Base-by-base conservation (phyloP, 2,113 vertebrate genomes). In the Rhea americana region DNA sequence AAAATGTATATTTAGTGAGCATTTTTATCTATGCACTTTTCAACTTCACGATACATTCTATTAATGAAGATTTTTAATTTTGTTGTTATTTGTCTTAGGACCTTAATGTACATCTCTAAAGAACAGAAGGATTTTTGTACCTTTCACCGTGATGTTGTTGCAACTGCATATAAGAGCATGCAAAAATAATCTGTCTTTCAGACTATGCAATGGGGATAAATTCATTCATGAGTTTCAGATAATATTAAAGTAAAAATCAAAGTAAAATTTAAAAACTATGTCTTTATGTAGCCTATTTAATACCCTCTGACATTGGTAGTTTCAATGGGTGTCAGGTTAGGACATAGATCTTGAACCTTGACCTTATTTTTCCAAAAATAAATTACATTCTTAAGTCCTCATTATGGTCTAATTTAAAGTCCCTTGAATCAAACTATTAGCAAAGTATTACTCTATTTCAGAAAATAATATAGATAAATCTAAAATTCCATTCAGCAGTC, bases 401-500 rank as follows among this genome's bases (percentile, higher is more conserved):
- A 59, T 95, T 94, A 79, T 93, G 77, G 58, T 59, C 80, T 94
- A 86, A 90, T 91, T 93, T 93, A 82, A 91, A 95, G 62, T 93
- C 85, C 59, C 83, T 84, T 93, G 85, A 90, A 62, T 84, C 53
- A 90, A 41, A 39, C 85, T 89, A 87, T 76, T 94, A 95, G 73
- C 74, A 82, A 93, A 94, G 80, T 88, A 87, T 77, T 96, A 86
- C 86, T 77, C 83, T 93, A 89, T 94, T 88, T 94, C 62, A 55
- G 53, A 93, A 89, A 95, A 94, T 92, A 93, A 86, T 81, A 61
- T 56, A 90, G 94, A 95, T 91, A 92, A 93, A 94, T 82, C 87
- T 88, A 48, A 75, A 91, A 94, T 95, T 90, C 55, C 19, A 35
- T 74, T 94, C 88, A 82, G n/a, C 50, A 47, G 16, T 93, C 88